A percentile compares a stretch with the other conserved stretches of the same genome.
Conservation (phyloP, 2,888 invertebrate genomes). For the Drosophila algonquin region DNA sequence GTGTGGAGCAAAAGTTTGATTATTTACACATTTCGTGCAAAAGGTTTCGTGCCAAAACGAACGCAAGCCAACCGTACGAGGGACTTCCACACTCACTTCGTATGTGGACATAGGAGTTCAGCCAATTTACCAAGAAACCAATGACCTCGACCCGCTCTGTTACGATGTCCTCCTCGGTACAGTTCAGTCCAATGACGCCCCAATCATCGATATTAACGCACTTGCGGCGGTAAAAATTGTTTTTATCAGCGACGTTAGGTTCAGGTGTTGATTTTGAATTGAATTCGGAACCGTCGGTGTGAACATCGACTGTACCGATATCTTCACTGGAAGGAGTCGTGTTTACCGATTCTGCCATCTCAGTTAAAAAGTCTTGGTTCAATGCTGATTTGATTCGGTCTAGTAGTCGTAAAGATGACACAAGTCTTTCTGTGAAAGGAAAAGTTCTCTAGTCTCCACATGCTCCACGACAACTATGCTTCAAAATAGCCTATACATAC, state of each 20-base stretch:
- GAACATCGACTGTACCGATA: conserved; percentile 18
- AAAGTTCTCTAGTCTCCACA: background rate
- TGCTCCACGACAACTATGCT: background rate
- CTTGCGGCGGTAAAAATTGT: conserved; percentile 73
- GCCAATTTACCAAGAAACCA: conserved; percentile 88
- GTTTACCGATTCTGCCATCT: background rate
- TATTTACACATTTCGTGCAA: conserved; percentile 25
- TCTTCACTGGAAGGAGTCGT: conserved; percentile 3
- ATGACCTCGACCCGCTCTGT: conserved; percentile 83
- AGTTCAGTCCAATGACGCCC: background rate
- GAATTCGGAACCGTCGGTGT: conserved; percentile 14
- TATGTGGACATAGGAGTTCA: conserved; percentile 87
- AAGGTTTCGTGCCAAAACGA: conserved; percentile 32
- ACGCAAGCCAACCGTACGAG: conserved; percentile 18
- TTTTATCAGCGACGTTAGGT: conserved; percentile 26
- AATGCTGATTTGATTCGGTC: conserved; percentile 61
- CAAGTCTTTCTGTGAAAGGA: conserved; percentile 61
- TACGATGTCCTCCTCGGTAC: conserved; percentile 1
- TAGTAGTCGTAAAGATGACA: conserved; percentile 57
- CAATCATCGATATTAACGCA: conserved; percentile 75
- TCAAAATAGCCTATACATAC: too few species aligned
- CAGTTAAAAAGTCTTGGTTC: conserved; percentile 45
- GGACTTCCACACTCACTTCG: conserved; percentile 86
- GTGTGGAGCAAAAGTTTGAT: conserved; percentile 55
- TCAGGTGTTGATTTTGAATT: background rate